phyloP scores from a whole-genome alignment of 2,888 invertebrate species.

The Polietes domitor region DNA sequence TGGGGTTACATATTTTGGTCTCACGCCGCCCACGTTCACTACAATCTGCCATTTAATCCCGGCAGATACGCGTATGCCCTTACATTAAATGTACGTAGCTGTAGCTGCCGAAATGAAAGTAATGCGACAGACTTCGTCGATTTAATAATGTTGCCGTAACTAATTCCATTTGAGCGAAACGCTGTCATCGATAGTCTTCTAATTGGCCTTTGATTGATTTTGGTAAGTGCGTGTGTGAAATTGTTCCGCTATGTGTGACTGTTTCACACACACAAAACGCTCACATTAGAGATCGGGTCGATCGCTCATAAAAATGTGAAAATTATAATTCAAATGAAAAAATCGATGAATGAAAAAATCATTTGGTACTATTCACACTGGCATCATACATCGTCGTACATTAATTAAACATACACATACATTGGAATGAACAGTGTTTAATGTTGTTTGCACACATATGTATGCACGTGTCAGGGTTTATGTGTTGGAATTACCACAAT shows the following conservation, averaged over 20 bases:
- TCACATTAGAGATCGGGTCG: not conserved
- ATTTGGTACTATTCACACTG: not conserved
- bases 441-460: no score
- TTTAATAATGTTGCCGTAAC: not conserved
- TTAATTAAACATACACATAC: not conserved
- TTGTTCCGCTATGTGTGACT: not conserved
- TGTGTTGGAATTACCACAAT: no score
- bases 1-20: no score
- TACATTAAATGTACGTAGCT: no score
- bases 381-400: not conserved
- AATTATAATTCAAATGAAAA: not conserved
- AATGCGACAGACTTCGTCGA: conserved; percentile 2
- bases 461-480: no score
- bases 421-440: no score
- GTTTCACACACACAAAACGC: not conserved
- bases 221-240: not conserved
- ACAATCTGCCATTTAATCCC: no score
- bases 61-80: no score
- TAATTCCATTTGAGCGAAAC: not conserved
- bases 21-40: no score
- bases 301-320: not conserved
- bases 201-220: conserved; percentile 7
- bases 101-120: not conserved
- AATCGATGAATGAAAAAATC: not conserved
- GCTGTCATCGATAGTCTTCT: conserved; percentile 1